phyloP scores from a whole-genome alignment of 2,113 vertebrate genomes.

The Bucco capensis region DNA sequence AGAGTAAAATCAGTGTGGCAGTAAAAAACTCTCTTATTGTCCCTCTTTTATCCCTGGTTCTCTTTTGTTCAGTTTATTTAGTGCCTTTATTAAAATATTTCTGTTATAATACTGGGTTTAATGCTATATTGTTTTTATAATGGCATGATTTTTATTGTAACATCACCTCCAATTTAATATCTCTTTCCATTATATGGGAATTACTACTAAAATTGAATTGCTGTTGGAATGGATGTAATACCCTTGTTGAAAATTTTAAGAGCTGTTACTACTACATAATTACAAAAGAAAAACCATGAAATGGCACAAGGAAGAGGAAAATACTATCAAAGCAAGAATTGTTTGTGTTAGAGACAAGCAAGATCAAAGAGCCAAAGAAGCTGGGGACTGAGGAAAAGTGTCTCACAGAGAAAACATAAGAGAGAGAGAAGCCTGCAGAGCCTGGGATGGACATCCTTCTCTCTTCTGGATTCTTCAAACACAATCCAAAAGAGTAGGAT shows the following conservation, averaged over 20 bases:
- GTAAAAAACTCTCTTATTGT: constrained; percentile 4
- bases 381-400: neutral
- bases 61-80: constrained; percentile 24
- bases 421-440: neutral
- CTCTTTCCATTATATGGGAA: constrained; percentile 41
- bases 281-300: constrained; percentile 22
- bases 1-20: neutral
- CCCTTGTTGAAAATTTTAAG: constrained; percentile 39
- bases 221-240: constrained; percentile 40
- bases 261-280: constrained; percentile 16
- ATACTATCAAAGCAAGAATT: neutral
- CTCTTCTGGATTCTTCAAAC: neutral
- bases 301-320: neutral
- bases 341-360: neutral
- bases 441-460: neutral
- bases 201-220: constrained; percentile 61
- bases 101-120: neutral
- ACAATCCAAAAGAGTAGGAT: neutral
- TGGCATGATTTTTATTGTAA: constrained; percentile 50
- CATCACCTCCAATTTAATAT: constrained; percentile 56
- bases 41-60: neutral
- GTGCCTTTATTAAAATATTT: neutral
- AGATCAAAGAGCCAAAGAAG: neutral
- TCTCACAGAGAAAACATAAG: neutral
- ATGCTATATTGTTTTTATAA: constrained; percentile 49